A percentile compares a stretch with the other conserved stretches of the same genome.
These are phyloP conservation scores for Pedionomus torquatus DNA, from an alignment of 2,113 vertebrate genomes.

Conservation along the genomic window DNA sequence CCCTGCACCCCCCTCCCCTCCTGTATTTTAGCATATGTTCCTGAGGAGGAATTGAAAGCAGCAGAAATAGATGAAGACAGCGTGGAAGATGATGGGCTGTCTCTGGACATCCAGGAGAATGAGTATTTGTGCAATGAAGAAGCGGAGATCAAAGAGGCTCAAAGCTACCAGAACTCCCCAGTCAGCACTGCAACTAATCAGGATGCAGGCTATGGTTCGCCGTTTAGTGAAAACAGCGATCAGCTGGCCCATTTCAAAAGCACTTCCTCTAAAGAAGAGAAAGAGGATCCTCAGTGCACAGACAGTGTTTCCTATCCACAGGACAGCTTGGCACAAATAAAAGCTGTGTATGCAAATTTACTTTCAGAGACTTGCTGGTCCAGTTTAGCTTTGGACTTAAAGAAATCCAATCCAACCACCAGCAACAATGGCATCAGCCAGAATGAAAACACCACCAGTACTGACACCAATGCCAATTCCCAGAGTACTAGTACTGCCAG, in stretches of 20 bases:
- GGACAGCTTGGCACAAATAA: constrained; percentile 98
- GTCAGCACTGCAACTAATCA: constrained; percentile 95
- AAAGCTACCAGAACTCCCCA: constrained; percentile 95
- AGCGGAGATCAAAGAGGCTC: constrained; percentile 85
- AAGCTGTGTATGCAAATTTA: constrained; percentile 94
- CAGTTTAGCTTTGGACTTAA: constrained; percentile 90
- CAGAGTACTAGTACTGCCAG: constrained; percentile 41
- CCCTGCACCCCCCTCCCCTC: not conserved
- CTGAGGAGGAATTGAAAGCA: constrained; percentile 92
- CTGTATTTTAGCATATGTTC: constrained; percentile 91
- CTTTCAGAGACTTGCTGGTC: constrained; percentile 98
- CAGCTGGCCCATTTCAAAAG: constrained; percentile 89
- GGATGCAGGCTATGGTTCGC: constrained; percentile 94
- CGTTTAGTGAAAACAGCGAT: constrained; percentile 94
- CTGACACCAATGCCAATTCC: constrained; percentile 36
- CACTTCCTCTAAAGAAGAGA: constrained; percentile 87
- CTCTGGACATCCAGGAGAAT: constrained; percentile 88
- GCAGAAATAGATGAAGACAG: constrained; percentile 87
- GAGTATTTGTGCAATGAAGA: constrained; percentile 91
- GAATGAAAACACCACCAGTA: constrained; percentile 64
- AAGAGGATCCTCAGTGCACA: constrained; percentile 80
- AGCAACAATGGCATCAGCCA: constrained; percentile 82
- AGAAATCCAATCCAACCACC: constrained; percentile 84
- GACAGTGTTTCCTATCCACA: constrained; percentile 86
- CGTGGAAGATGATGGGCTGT: constrained; percentile 88